phyloP scores from a whole-genome alignment of 2,113 vertebrate species.

The Cisticola juncidis region DNA sequence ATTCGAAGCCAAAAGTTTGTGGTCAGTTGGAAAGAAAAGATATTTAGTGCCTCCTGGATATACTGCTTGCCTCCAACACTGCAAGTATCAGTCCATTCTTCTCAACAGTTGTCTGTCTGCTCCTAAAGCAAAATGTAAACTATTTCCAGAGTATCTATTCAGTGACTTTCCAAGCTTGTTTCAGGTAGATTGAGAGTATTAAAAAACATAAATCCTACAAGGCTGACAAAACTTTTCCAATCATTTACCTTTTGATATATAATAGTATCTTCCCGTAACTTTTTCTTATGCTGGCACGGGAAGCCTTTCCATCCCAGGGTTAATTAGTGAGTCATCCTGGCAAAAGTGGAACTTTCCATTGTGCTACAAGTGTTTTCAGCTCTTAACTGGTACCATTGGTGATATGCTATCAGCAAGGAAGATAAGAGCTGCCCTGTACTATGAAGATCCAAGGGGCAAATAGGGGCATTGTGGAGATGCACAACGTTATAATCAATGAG shows the following conservation, averaged over 20 bases:
- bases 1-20: background rate
- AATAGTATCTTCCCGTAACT: background rate
- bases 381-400: background rate
- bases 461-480: background rate
- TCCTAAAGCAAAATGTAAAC: background rate
- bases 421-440: background rate
- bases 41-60: background rate
- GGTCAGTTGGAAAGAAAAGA: background rate
- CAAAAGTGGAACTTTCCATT: conserved; percentile 21
- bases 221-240: background rate
- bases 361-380: conserved; percentile 4
- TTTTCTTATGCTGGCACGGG: background rate
- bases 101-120: background rate
- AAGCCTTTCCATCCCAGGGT: background rate
- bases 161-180: background rate
- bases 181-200: background rate
- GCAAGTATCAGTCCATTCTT: background rate
- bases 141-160: background rate
- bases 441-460: background rate
- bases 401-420: conserved; percentile 5
- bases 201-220: background rate
- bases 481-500: background rate
- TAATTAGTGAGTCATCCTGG: conserved; percentile 20
- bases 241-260: background rate
- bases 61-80: background rate